Percentiles rank a stretch among this genome's conserved stretches.
These are phyloP conservation scores for Anthrax anthrax DNA, from an alignment of 2,888 invertebrate species.

Conservation along the genomic window DNA sequence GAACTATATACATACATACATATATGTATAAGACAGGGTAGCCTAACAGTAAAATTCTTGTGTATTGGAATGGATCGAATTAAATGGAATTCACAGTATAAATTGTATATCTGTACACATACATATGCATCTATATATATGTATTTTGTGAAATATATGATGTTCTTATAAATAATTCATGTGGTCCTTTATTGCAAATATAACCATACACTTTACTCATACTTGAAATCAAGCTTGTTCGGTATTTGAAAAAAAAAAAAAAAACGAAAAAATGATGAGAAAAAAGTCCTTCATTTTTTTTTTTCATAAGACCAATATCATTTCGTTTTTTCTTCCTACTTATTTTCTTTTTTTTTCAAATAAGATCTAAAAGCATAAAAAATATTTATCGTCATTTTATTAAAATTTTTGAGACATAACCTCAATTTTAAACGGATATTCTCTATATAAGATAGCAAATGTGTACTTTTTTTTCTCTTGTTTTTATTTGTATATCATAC, in stretches of 20 bases:
- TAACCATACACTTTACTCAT: no score
- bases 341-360: not conserved
- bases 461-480: not conserved
- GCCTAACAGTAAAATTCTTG: no score
- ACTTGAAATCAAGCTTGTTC: no score
- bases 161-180: constrained; percentile 7
- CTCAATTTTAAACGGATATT: constrained; percentile 1
- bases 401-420: constrained; percentile 5
- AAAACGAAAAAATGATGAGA: no score
- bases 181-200: constrained; percentile 5
- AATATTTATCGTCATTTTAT: constrained; percentile 5
- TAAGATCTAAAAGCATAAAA: constrained; percentile 3
- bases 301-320: constrained; percentile 1
- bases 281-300: no score
- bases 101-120: no score
- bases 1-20: no score
- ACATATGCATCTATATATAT: no score
- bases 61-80: no score
- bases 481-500: not conserved
- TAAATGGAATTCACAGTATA: no score
- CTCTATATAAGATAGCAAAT: not conserved
- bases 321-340: not conserved
- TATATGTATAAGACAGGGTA: no score
- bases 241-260: not conserved
- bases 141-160: no score